phyloP scores from a whole-genome alignment of 2,113 vertebrate genomes.

The Trachemys scripta region DNA sequence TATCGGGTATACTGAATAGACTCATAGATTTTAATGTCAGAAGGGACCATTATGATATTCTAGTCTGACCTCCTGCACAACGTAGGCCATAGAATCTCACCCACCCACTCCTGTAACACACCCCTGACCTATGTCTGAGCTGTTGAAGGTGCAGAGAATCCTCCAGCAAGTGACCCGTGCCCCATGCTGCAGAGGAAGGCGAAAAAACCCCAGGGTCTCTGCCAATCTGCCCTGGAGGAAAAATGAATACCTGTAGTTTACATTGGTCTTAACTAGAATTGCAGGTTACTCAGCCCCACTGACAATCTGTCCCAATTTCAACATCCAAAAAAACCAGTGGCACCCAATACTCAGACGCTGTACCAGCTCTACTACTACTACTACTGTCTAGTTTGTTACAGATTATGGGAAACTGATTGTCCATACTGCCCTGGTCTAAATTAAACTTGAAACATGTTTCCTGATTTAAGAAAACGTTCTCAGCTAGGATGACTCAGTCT shows the following conservation, averaged over 20 bases:
- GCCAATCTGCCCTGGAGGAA: too few species aligned
- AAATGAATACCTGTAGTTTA: not conserved
- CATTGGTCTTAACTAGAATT: not conserved
- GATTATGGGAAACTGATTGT: not conserved
- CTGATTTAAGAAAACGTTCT: not conserved
- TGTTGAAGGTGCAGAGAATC: too few species aligned
- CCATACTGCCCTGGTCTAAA: not conserved
- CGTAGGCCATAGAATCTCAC: too few species aligned
- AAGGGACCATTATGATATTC: too few species aligned
- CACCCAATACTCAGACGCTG: not conserved
- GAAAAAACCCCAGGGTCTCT: too few species aligned
- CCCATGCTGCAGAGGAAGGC: too few species aligned
- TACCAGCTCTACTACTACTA: not conserved
- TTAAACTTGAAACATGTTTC: not conserved
- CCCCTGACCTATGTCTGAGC: too few species aligned
- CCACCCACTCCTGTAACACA: too few species aligned
- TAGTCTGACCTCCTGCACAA: too few species aligned
- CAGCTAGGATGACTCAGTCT: not conserved
- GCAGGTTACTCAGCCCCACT: not conserved
- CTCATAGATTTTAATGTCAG: too few species aligned
- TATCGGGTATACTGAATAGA: accelerated
- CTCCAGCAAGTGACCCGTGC: too few species aligned
- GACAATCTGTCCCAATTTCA: not conserved
- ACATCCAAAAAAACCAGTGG: accelerated
- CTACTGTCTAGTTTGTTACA: not conserved